Evolutionary conservation across 2,888 invertebrate genomes (phyloP).

Genomic region (Tachystola acroxantha): DNA sequence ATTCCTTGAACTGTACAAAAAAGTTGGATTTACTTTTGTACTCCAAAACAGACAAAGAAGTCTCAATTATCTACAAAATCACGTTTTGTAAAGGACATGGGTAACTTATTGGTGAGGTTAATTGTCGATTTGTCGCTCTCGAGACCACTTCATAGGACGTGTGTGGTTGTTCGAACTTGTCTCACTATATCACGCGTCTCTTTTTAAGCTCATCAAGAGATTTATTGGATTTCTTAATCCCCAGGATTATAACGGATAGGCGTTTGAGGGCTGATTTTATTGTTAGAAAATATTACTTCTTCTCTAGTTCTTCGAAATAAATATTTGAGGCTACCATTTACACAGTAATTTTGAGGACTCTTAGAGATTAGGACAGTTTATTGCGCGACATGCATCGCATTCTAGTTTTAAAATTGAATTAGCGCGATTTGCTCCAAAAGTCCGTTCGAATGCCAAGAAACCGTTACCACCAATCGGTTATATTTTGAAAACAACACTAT

Average conservation of each 20-base stretch:
- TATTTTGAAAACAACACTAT: constrained; percentile 35
- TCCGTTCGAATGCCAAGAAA: background rate
- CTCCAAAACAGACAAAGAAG: no score
- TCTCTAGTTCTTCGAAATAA: no score
- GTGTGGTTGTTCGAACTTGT: constrained; percentile 44
- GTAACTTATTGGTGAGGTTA: constrained; percentile 46
- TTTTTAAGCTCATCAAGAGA: constrained; percentile 44
- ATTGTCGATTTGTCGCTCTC: constrained; percentile 54
- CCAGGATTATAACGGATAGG: constrained; percentile 35
- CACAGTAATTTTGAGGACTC: no score
- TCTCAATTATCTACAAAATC: no score
- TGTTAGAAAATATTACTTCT: background rate
- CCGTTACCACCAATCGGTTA: constrained; percentile 6
- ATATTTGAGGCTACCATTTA: no score
- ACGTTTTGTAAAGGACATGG: constrained; percentile 15
- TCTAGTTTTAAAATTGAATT: no score
- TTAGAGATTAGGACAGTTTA: no score
- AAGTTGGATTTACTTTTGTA: no score
- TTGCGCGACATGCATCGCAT: no score
- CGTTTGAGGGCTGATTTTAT: constrained; percentile 12
- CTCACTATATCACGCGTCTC: constrained; percentile 48
- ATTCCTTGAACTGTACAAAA: no score
- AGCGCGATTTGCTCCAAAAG: no score
- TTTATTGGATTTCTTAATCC: constrained; percentile 49
- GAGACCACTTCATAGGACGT: constrained; percentile 21